A percentile compares a stretch with the other conserved stretches of the same genome.
phyloP scores from a whole-genome alignment of 2,888 invertebrate genomes.

The Synergus laeviventris region DNA sequence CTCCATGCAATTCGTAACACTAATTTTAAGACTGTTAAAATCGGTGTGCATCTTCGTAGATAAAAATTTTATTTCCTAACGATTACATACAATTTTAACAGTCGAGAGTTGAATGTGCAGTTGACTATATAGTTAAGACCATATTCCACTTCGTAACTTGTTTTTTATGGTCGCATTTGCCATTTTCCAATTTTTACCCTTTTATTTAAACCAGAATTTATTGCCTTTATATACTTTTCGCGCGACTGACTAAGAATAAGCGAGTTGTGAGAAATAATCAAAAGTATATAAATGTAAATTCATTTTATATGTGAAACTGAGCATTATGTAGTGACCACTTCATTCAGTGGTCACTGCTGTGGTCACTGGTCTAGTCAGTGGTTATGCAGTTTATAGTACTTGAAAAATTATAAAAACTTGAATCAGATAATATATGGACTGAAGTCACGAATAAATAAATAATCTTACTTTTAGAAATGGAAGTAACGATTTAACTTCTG shows the following conservation, averaged over 20 bases:
- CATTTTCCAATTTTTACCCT: constrained; percentile 7
- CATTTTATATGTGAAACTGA: neutral
- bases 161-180: neutral
- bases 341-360: neutral
- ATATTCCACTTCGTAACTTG: constrained; percentile 18
- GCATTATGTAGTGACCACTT: neutral
- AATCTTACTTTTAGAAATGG: neutral
- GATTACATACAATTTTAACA: too few species aligned
- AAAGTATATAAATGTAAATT: constrained; percentile 9
- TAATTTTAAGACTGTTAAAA: constrained; percentile 41
- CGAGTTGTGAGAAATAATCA: constrained; percentile 3
- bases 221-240: constrained; percentile 11
- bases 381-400: neutral
- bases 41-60: neutral
- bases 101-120: too few species aligned
- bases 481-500: neutral
- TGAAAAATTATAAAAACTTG: neutral
- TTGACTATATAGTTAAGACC: too few species aligned
- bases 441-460: neutral
- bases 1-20: constrained; percentile 45
- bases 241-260: neutral
- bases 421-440: constrained; percentile 5
- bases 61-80: too few species aligned
- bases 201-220: constrained; percentile 20
- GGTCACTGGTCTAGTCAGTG: too few species aligned